Evolutionary conservation across 1,140 invertebrate species (phyloP), one percentile per base, ranked within the genome.

Genomic region (Drosophila nasuta): DNA sequence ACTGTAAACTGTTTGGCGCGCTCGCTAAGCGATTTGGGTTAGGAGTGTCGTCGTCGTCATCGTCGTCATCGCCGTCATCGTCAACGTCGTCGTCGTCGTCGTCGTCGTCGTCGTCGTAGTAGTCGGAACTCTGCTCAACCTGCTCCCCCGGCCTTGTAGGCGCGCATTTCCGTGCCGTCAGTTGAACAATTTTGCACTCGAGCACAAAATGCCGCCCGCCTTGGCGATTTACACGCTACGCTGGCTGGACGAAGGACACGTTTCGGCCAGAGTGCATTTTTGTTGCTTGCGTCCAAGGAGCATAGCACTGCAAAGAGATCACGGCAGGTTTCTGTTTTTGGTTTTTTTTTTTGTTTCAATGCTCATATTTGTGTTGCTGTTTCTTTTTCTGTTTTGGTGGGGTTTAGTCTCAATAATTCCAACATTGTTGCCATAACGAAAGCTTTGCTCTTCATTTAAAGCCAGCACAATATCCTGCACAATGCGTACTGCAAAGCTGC

Each of bases 341-440:
- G n/a, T n/a, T 56, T 20, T 43, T 30, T 10, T 45, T 8, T 10
- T 10, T 7, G 5, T 33, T 33, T 38, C 10, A 10, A 6, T 54
- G 51, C 30, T 52, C 51, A 52, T 52, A 25, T 52, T 11, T 51
- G 7, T 25, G 30, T 33, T 56, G 30, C 58, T 59, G 17, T 45
- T 10, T n/a, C 59, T 48, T 67, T 13, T 51, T 56, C 71, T 25
- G 17, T 56, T 30, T 66, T 79, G 70, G 48, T 17, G 59, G 73
- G 56, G 30, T 45, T 13, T 38, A 54, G 62, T 68, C 80, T 85
- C 82, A 91, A 91, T 91, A 91, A 91, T 91, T 91, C 91, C 70
- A 88, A 91, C 89, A 91, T 89, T 91, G 90, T 91, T 91, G 86
- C 85, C 72, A 81, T 91, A 91, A 91, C 90, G 89, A 91, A 91